Percentiles rank a stretch among this genome's conserved stretches.
Conservation (phyloP, 1,140 invertebrate genomes). For the Paracyclopina nana region DNA sequence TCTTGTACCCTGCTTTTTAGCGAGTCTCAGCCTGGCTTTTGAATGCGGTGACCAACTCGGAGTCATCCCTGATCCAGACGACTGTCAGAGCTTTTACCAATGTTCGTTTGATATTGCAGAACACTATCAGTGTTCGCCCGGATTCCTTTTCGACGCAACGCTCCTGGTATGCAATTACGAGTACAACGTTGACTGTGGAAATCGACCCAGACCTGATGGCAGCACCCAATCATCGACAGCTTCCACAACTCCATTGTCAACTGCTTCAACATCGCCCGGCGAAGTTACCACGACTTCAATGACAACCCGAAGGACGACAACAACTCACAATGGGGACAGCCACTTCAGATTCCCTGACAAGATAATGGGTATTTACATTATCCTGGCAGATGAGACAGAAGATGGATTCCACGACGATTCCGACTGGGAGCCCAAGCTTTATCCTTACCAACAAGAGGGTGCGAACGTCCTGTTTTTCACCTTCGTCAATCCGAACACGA, state of each 20-base stretch:
- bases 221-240: too few species aligned
- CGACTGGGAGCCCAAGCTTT: slow-evolving; percentile 3
- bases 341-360: not conserved
- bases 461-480: slow-evolving; percentile 4
- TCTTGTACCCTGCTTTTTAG: too few species aligned
- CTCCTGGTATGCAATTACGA: not conserved
- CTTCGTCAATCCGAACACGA: not conserved
- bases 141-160: not conserved
- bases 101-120: not conserved
- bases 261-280: too few species aligned
- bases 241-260: too few species aligned
- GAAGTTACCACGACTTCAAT: not conserved
- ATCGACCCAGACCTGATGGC: not conserved
- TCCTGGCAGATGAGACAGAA: not conserved
- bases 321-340: not conserved
- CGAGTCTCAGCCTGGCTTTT: too few species aligned
- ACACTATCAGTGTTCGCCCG: not conserved
- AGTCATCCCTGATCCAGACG: not conserved
- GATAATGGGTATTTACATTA: slow-evolving; percentile 1
- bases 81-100: slow-evolving; percentile 1
- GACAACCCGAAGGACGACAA: not conserved
- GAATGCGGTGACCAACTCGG: not conserved
- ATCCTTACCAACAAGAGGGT: slow-evolving; percentile 5
- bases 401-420: not conserved
- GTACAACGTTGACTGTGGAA: not conserved